phyloP scores from a whole-genome alignment of 92 coral and sea anemone genomes.

The Metridium senile region DNA sequence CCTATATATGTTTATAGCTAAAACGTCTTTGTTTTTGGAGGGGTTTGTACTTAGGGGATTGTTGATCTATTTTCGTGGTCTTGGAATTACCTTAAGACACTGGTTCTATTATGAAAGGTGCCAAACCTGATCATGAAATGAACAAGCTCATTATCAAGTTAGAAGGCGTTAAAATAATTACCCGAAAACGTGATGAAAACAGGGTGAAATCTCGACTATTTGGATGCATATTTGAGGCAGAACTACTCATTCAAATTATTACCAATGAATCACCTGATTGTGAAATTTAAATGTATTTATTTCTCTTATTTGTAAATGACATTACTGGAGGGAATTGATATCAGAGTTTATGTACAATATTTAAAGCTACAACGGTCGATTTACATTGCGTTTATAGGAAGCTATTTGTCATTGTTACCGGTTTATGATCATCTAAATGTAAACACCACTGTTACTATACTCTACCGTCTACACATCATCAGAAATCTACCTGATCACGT shows the following conservation, averaged over 20 bases:
- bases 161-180: slow-evolving; percentile 5
- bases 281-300: too few relatives aligned
- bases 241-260: too few relatives aligned
- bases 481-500: background rate
- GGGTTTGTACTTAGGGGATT: background rate
- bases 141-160: slow-evolving; percentile 1
- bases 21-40: background rate
- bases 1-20: background rate
- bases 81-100: slow-evolving; percentile 7
- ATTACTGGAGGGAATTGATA: background rate
- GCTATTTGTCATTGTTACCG: slow-evolving; percentile 13
- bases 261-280: too few relatives aligned
- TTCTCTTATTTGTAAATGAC: background rate
- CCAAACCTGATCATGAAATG: slow-evolving; percentile 4
- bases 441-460: background rate
- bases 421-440: background rate
- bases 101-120: slow-evolving; percentile 30
- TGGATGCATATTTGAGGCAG: background rate
- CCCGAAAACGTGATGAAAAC: background rate
- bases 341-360: background rate
- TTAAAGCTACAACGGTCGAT: background rate
- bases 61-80: background rate
- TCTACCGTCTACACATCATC: background rate
- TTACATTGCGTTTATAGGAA: background rate
- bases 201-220: background rate